Evolutionary conservation across 2,797 vertebrate genomes (phyloP), one percentile per base, ranked within the genome.

Genomic region (Capromys pilorides): DNA sequence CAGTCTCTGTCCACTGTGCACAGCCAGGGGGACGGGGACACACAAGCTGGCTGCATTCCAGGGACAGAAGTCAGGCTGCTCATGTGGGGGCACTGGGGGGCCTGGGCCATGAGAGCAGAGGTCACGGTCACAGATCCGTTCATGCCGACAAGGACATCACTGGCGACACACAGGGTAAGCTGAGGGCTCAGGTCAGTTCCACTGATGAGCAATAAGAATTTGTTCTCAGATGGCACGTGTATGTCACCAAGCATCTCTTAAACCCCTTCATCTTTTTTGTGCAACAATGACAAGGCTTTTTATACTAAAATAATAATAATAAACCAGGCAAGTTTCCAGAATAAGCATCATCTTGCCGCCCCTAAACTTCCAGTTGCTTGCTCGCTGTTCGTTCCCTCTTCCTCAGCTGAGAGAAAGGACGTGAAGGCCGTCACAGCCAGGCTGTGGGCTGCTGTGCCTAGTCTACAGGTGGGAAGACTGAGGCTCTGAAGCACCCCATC

Each of bases 81-180:
- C 10, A 31, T 9, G 8, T 62, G 49, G 71, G 10, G 26, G 24
- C 2, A 0, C 1, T 0, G 0, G 3, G 87, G 2, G 8, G 16
- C 19, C 61, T 33, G 1, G 18, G 45, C 33, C 0, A 9, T 22
- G 22, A 59, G 21, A 31, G 39, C 14, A 0, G 0, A 0, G 1
- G 2, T 6, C 6, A 0, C 12, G 9, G 14, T 13, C n/a, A 21
- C 0, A 1, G 14, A 2, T 10, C 13, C 12, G 31, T 6, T 3
- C 71, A 10, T 1, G 1, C 14, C 0, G 1, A 24, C 67, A 31
- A 19, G 61, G 84, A 81, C 51, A 49, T 62, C n/a, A 62, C 77
- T 0, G 0, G 24, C 0, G 4, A 28, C 36, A 41, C 21, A 16
- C 13, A 45, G 81, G 51, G 26, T 19, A 0, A n/a, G 31, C 31